Percentiles rank a stretch among this genome's conserved stretches.
Evolutionary conservation across 2,113 vertebrate species (phyloP).

Genomic region (Aleadryas rufinucha): DNA sequence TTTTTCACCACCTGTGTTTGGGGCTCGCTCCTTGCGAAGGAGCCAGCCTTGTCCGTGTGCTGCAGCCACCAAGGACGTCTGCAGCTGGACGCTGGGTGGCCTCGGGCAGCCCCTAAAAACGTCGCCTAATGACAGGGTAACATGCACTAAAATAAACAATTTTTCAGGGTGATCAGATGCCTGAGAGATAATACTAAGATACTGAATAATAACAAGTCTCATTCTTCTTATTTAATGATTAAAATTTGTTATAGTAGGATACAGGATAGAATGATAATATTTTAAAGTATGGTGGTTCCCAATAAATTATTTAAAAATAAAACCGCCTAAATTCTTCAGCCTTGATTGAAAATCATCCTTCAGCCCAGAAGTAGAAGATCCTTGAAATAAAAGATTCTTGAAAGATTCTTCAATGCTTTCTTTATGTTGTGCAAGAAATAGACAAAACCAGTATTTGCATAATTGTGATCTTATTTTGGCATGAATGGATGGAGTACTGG

Average conservation of each 20-base stretch:
- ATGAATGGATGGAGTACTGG: neutral
- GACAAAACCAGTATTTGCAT: neutral
- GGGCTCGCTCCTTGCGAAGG: too few species aligned
- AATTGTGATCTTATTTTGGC: neutral
- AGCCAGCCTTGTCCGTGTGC: too few species aligned
- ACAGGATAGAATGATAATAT: neutral
- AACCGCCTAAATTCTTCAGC: neutral
- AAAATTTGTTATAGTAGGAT: neutral
- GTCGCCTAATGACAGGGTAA: neutral
- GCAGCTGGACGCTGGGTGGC: too few species aligned
- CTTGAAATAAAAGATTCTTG: neutral
- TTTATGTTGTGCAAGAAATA: neutral
- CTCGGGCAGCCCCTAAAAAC: too few species aligned
- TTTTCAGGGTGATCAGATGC: neutral
- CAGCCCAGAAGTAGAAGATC: neutral
- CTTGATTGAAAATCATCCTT: neutral
- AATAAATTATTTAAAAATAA: neutral
- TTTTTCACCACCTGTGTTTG: too few species aligned
- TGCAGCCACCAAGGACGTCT: too few species aligned
- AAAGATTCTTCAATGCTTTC: neutral
- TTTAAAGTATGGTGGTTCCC: neutral
- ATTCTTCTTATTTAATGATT: neutral
- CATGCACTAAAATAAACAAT: accelerated
- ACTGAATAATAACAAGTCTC: neutral
- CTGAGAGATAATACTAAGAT: neutral